These are phyloP conservation scores for Scaptomyza polygonia DNA, from an alignment of 2,888 invertebrate species.

Conservation along the genomic window DNA sequence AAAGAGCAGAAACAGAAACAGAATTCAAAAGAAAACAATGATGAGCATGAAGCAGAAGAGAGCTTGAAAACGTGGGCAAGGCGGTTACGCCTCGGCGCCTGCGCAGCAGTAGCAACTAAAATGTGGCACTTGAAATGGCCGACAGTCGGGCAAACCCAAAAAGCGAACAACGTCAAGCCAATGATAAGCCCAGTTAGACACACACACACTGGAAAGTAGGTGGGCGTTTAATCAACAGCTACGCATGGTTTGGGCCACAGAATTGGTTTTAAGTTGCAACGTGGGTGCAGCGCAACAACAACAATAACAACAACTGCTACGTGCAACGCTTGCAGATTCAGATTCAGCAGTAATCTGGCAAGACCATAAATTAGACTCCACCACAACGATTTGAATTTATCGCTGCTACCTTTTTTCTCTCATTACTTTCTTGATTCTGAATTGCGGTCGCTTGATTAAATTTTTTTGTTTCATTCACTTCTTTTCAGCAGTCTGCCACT, in stretches of 20 bases:
- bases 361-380: conserved; percentile 50
- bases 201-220: conserved; percentile 53
- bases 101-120: conserved; percentile 42
- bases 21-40: conserved; percentile 45
- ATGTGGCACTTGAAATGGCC: conserved; percentile 57
- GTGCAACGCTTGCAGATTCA: conserved; percentile 59
- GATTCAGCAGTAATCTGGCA: conserved; percentile 33
- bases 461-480: conserved; percentile 41
- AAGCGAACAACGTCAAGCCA: conserved; percentile 18
- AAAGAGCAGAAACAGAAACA: conserved; percentile 1
- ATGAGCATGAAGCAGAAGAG: conserved; percentile 45
- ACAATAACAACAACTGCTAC: conserved; percentile 26
- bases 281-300: conserved; percentile 65
- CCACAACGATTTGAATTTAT: conserved; percentile 59
- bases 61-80: conserved; percentile 32
- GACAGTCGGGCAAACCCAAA: conserved; percentile 56
- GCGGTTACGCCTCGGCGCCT: conserved; percentile 65
- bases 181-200: conserved; percentile 63
- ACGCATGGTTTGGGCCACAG: conserved; percentile 13
- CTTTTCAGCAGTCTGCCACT: conserved; percentile 11
- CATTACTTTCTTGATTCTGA: conserved; percentile 34
- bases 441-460: conserved; percentile 57
- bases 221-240: conserved; percentile 64
- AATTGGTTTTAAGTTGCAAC: conserved; percentile 22
- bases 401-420: conserved; percentile 43